A percentile compares a stretch with the other conserved stretches of the same genome.
Conservation (phyloP, 2,888 invertebrate species). For the Rhamphomyia laevipes region DNA sequence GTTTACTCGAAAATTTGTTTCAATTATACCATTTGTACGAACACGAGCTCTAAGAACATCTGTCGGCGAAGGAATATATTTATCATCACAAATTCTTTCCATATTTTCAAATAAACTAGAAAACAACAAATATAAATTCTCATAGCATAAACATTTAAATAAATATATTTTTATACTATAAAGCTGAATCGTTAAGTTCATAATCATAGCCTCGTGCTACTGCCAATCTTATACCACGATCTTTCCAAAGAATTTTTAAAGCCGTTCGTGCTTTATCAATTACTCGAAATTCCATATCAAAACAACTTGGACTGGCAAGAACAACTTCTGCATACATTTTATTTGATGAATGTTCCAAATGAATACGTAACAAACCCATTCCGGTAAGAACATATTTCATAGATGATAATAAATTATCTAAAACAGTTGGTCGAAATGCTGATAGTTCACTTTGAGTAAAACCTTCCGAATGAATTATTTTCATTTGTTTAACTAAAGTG, state of each 20-base stretch:
- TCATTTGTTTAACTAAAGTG: conserved; percentile 57
- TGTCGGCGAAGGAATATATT: conserved; percentile 50
- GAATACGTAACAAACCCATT: conserved; percentile 51
- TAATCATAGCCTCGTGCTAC: conserved; percentile 55
- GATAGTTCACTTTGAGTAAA: conserved; percentile 48
- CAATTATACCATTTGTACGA: conserved; percentile 53
- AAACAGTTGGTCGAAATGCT: conserved; percentile 49
- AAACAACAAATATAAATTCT: background rate
- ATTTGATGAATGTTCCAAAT: conserved; percentile 47
- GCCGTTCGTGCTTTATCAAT: conserved; percentile 41
- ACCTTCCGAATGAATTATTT: conserved; percentile 55
- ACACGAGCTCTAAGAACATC: conserved; percentile 51
- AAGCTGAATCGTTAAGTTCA: conserved; percentile 53
- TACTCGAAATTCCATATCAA: conserved; percentile 44
- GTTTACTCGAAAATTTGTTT: conserved; percentile 51
- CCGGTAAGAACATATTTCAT: conserved; percentile 57
- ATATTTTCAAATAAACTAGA: conserved; percentile 53
- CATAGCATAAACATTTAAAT: background rate
- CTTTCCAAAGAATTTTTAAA: conserved; percentile 48
- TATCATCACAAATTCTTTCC: conserved; percentile 49
- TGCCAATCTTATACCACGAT: conserved; percentile 48
- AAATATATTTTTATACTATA: conserved; percentile 42
- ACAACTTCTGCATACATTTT: conserved; percentile 45
- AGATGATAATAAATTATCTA: conserved; percentile 51
- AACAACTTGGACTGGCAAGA: conserved; percentile 41